phyloP scores from a whole-genome alignment of 2,888 invertebrate species.

The Celastrina argiolus region DNA sequence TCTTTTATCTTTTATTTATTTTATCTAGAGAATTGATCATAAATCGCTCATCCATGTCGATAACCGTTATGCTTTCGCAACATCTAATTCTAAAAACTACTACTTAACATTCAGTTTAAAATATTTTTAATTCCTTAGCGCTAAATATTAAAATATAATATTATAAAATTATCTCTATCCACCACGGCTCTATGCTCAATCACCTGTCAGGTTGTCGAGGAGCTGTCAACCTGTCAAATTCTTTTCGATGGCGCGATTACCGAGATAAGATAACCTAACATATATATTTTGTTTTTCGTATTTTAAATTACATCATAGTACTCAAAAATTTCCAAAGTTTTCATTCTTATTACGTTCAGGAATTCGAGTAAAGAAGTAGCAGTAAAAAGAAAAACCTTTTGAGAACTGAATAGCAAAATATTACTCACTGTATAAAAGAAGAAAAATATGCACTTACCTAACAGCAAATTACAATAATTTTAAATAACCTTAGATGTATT shows the following conservation, averaged over 20 bases:
- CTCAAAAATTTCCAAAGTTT: conserved; percentile 11
- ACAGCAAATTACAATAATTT: conserved; percentile 1
- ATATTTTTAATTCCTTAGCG: not conserved
- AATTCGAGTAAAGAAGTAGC: not conserved
- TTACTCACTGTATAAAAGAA: not conserved
- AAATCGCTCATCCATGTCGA: not conserved
- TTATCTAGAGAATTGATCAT: not conserved
- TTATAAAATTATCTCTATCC: conserved; percentile 5
- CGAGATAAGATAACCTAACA: conserved; percentile 20
- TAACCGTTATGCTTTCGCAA: not conserved
- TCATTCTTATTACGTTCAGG: not conserved
- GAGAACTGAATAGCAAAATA: conserved; percentile 1
- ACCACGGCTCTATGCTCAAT: conserved; percentile 30
- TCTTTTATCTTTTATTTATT: not conserved
- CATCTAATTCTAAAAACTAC: no score
- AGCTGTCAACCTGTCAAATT: conserved; percentile 57
- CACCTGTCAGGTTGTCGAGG: conserved; percentile 58
- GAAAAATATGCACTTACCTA: not conserved
- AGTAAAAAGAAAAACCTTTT: not conserved
- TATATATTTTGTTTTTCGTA: conserved; percentile 15
- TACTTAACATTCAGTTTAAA: not conserved
- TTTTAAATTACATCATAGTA: conserved; percentile 10
- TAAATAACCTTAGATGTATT: conserved; percentile 6
- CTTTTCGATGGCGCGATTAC: conserved; percentile 47
- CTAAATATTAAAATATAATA: not conserved